phyloP scores from a whole-genome alignment of 1,140 invertebrate genomes.

The Aphelenchoides fujianensis region DNA sequence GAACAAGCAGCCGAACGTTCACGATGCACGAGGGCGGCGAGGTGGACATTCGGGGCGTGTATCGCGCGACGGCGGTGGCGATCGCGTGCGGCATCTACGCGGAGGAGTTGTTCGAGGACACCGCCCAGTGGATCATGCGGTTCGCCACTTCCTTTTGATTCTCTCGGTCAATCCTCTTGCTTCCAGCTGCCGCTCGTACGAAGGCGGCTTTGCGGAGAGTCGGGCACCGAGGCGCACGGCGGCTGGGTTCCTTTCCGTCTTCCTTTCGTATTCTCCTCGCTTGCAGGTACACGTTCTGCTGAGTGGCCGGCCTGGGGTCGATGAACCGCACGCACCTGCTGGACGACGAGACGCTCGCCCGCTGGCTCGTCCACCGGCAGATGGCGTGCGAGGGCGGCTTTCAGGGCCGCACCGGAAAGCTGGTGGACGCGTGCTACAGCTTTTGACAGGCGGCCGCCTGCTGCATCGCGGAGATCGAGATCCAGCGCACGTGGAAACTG shows the following conservation, averaged over 20 bases:
- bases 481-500: constrained; percentile 8
- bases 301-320: constrained; percentile 79
- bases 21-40: constrained; percentile 86
- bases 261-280: too few species aligned
- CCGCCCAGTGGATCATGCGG: constrained; percentile 76
- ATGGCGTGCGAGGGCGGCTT: constrained; percentile 66
- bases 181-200: constrained; percentile 88
- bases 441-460: constrained; percentile 95
- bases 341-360: constrained; percentile 35
- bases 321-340: constrained; percentile 67
- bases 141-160: constrained; percentile 17
- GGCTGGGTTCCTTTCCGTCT: too few species aligned
- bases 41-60: constrained; percentile 82
- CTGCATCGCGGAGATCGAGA: constrained; percentile 65
- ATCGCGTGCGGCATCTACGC: constrained; percentile 15
- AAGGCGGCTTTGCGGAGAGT: constrained; percentile 91
- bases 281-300: constrained; percentile 98
- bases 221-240: constrained; percentile 94
- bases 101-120: constrained; percentile 65
- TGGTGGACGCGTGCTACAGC: constrained; percentile 96
- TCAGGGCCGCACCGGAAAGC: constrained; percentile 82
- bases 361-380: constrained; percentile 64
- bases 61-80: constrained; percentile 82
- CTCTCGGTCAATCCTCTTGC: too few species aligned
- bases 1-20: constrained; percentile 78